Conservation (phyloP, 35 echinoderm and acorn worm genomes). For the Ptychodera flava region DNA sequence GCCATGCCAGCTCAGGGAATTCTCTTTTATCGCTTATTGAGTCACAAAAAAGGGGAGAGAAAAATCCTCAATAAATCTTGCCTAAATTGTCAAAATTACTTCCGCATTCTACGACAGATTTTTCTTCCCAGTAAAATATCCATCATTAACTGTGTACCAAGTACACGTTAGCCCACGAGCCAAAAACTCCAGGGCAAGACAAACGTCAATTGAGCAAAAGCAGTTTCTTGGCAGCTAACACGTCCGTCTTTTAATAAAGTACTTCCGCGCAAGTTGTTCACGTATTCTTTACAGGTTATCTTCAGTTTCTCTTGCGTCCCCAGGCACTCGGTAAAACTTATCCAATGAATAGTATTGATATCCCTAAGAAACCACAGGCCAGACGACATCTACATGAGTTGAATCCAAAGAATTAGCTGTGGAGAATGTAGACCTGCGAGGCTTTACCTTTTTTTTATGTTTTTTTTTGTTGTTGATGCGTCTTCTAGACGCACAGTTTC, state of each 20-base stretch:
- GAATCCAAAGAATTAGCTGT: no score
- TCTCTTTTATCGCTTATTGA: no score
- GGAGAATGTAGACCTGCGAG: no score
- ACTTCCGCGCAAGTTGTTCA: not conserved
- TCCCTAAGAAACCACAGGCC: not conserved
- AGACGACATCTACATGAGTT: not conserved
- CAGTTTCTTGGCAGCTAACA: no score
- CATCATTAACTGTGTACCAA: not conserved
- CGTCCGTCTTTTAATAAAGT: not conserved
- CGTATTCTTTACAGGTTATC: not conserved
- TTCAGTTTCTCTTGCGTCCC: not conserved
- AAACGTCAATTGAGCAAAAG: no score
- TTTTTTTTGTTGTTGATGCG: no score
- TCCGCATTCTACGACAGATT: not conserved
- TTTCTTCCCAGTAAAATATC: not conserved
- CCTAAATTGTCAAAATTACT: not conserved
- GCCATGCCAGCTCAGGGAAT: no score
- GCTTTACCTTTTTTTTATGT: no score
- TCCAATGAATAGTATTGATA: not conserved
- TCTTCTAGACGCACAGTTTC: no score
- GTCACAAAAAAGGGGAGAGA: no score
- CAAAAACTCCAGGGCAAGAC: not conserved
- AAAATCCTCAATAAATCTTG: no score
- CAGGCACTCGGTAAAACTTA: not conserved
- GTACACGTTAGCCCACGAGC: not conserved